Base-by-base conservation (phyloP, 2,113 vertebrate genomes). In the Elaphurus davidianus region DNA sequence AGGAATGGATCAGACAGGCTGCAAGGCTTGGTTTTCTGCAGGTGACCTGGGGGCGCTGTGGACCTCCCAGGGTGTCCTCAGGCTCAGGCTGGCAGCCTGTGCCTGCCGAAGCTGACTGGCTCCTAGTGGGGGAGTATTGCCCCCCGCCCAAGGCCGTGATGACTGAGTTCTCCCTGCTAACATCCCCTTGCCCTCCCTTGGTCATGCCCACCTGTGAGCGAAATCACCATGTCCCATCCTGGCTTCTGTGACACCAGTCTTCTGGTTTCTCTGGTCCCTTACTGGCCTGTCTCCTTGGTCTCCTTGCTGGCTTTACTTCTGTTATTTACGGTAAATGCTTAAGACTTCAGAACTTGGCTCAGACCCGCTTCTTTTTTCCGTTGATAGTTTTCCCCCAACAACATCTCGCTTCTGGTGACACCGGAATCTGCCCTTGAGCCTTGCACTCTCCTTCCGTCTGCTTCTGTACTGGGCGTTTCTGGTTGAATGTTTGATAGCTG, bases 11-110 rank as follows among this genome's bases (percentile, higher is more conserved):
- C 36, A 5, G 59, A n/a, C 8, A 19, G 57, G 50, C 19, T 2
- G 10, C 30, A n/a, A 10, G 64, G 25, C 4, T 0, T 25, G 7
- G 33, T 7, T 36, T 54, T 33, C 57, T n/a, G 57, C 67, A 76
- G 89, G 59, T 25, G 78, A 40, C 43, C 27, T 7, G 30, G 45
- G 47, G 0, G 17, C 0, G 5, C 52, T 43, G 1, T 21, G 11
- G 23, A 16, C 6, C 7, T 12, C 1, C 1, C 40, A 2, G 1
- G 2, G 79, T 52, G 25, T n/a, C 4, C 0, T 6, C n/a, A 21
- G 1, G 13, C 57, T 27, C 40, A 45, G 10, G 71, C 21, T 6
- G 10, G 59, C 86, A 45, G 81, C 74, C 74, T 45, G 36, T 62
- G 15, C 71, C 21, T 2, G 0, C 17, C 1, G 25, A 40, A 16